Evolutionary conservation across 2,797 vertebrate genomes (phyloP), one percentile per base, ranked within the genome.

Genomic region (Capromys pilorides): DNA sequence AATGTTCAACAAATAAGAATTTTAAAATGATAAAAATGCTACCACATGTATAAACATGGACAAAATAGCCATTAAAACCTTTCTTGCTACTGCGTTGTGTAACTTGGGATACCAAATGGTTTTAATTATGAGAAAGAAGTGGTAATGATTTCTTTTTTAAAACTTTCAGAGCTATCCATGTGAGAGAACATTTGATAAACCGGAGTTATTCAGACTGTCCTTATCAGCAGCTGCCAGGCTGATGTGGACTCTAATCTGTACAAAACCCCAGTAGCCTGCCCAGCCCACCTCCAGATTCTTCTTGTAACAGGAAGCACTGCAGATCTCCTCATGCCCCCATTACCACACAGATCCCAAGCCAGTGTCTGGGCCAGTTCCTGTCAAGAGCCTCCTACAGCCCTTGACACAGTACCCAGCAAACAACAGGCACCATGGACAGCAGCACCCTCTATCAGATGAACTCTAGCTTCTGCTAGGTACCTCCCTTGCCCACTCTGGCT

Each of bases 141-240:
- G 28, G 14, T 39, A 88, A 77, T 4, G 5, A 73, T 91, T 96
- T 94, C 84, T 28, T 57, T 54, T 91, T 45, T 75, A 66, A 83
- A 82, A 95, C 73, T 90, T 87, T 86, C 91, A 87, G 91, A 83
- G 31, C n/a, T 31, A 64, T 57, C 14, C 59, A 22, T n/a, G 54
- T 62, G 85, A 88, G 51, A 71, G 66, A 64, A 36, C 41, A 14
- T 90, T 91, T 92, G 87, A 91, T 91, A 92, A 86, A 78, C 78
- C 86, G 39, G 12, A 5, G 8, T 92, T 87, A 93, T 91, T 90
- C 18, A 24, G 6, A 51, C 3, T 94, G 33, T 91, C 21, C 57
- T 97, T 96, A 92, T 95, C 95, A 90, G 75, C 57, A 91, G 24
- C 5, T 89, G 18, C 81, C 94, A 88, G 62, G 66, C 24, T 73